Base-by-base conservation (phyloP, 2,113 vertebrate genomes). In the Uropsilus gracilis region DNA sequence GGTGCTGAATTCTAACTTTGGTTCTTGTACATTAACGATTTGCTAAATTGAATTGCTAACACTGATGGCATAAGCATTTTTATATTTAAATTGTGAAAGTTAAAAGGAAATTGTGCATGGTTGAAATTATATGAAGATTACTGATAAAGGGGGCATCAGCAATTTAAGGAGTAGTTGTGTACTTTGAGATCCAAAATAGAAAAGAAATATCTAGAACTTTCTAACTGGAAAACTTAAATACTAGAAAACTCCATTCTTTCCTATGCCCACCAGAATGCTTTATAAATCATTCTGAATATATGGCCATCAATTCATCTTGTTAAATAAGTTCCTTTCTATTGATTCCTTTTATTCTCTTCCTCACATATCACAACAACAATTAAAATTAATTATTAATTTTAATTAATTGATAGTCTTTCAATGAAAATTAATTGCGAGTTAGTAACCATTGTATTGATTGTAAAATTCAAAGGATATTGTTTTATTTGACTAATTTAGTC, bases 401-500 rank as follows among this genome's bases (percentile, higher is more conserved):
- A 53, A 53, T n/a, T n/a, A 53, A 53, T 53, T 89, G 86, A 96
- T 92, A 28, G 14, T 89, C 46, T 86, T 63, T 78, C n/a, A 57
- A 57, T 32, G 63, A 95, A 94, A 87, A 76, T 53, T 89, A 59
- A 68, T 91, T 91, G 28, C n/a, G 71, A 91, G 34, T 92, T 94
- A 92, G 53, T 88, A 92, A 92, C 69, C 71, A n/a, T 89, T 46
- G 1, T 18, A 39, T 91, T 94, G 50, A 86, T 91, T 94, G 42
- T 86, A 69, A 96, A 59, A 86, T 84, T 95, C 69, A 91, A 80
- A 91, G 34, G 46, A 80, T 83, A 84, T 81, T 89, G 44, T 75
- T 81, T 94, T 87, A 91, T 86, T 82, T 90, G 18, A 34, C 69
- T 89, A 91, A 91, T 93, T 95, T 95, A 95, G 14, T 8, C 61